Percentiles rank a stretch among this genome's conserved stretches.
Conservation (phyloP, 2,888 invertebrate species). For the Lasioglossum calceatum region DNA sequence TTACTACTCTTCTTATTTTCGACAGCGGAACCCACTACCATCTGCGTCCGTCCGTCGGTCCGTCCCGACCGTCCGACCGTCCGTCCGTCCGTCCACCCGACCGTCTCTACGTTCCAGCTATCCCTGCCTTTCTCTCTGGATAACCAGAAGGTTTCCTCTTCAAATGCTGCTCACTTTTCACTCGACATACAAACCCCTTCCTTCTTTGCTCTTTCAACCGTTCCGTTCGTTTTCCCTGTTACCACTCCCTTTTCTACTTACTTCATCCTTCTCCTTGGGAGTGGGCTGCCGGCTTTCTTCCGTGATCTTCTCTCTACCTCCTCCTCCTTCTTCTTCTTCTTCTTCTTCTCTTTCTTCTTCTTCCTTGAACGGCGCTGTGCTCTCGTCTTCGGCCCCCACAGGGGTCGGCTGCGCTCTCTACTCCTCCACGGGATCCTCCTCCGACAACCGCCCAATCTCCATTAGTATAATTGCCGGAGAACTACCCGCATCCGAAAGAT, state of each 20-base stretch:
- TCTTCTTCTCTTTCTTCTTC: slow-evolving; percentile 27
- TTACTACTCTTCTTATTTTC: slow-evolving; percentile 82
- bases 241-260: slow-evolving; percentile 32
- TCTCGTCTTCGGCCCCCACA: slow-evolving; percentile 39
- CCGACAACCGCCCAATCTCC: slow-evolving; percentile 76
- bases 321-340: slow-evolving; percentile 40
- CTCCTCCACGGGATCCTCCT: slow-evolving; percentile 43
- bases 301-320: slow-evolving; percentile 10
- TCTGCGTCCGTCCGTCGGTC: slow-evolving; percentile 47
- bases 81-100: slow-evolving; percentile 49
- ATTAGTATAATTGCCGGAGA: slow-evolving; percentile 84
- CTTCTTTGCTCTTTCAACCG: slow-evolving; percentile 56
- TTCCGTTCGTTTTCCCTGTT: slow-evolving; percentile 48
- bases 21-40: slow-evolving; percentile 72
- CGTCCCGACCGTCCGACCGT: slow-evolving; percentile 6
- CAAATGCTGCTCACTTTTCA: slow-evolving; percentile 77
- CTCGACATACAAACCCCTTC: slow-evolving; percentile 63
- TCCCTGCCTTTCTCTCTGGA: slow-evolving; percentile 64
- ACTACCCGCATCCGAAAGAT: slow-evolving; percentile 78
- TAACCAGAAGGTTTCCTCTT: slow-evolving; percentile 71
- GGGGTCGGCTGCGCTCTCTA: slow-evolving; percentile 36
- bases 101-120: slow-evolving; percentile 64
- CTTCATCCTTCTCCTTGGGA: slow-evolving; percentile 27
- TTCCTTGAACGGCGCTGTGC: not conserved
- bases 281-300: slow-evolving; percentile 25